Conservation (phyloP, 2,113 vertebrate genomes). For the Nannobrachium achirus region DNA sequence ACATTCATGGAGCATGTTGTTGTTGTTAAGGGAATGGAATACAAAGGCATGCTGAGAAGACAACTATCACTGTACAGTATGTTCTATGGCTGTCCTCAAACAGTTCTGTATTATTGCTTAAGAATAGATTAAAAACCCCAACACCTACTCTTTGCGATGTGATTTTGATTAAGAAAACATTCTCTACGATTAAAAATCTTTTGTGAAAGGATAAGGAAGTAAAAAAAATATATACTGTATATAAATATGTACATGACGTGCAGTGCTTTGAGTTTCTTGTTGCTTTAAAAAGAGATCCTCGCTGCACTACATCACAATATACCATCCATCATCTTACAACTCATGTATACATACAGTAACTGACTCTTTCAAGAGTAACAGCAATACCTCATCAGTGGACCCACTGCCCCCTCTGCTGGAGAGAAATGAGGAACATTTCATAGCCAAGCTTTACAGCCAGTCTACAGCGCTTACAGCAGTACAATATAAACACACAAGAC, state of each 20-base stretch:
- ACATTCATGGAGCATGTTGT: not conserved
- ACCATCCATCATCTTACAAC: not conserved
- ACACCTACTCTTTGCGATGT: not conserved
- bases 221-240: constrained; percentile 12
- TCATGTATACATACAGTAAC: constrained; percentile 7
- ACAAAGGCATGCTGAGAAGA: constrained; percentile 17
- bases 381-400: constrained; percentile 5
- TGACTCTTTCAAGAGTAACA: not conserved
- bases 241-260: constrained; percentile 24
- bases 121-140: not conserved
- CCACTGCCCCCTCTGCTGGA: constrained; percentile 61
- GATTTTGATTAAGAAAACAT: not conserved
- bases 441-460: constrained; percentile 4
- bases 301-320: constrained; percentile 4
- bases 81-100: not conserved
- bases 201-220: not conserved
- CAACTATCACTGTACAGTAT: not conserved
- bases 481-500: not conserved
- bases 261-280: constrained; percentile 3
- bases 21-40: constrained; percentile 31
- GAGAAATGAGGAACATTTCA: not conserved
- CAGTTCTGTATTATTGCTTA: not conserved
- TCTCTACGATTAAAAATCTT: constrained; percentile 12
- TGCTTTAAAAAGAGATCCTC: not conserved
- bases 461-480: not conserved